Base-by-base conservation (phyloP, 1,140 invertebrate species). In the Spodoptera litura region DNA sequence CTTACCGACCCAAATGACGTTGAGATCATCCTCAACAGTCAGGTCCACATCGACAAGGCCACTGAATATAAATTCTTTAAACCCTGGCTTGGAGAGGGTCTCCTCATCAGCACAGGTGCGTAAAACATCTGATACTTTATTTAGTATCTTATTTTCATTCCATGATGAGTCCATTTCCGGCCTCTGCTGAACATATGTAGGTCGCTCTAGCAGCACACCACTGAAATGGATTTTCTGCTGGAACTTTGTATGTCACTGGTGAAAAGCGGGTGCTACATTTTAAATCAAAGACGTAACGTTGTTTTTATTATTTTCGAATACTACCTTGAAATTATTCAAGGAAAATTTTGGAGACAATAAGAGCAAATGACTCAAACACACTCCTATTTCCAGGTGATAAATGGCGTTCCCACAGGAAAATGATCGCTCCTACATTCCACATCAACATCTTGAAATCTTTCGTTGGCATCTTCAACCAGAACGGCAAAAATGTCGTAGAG, bases 341-440 rank as follows among this genome's bases (percentile, higher is more conserved):
- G 31, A 31, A 0, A 31, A 31, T 2, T 31, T 31, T 5, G 0
- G 31, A 38, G 6, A 44, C 6, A 44, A 44, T 44, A 8, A 44
- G 2, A 10, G 9, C 38, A 6, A 8, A 44, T 9, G 9, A 44
- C 38, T 44, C 38, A 44, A 2, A 44, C 3, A 44, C 0, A 44
- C 38, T 6, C 1, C 20, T 13, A 56, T 49, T 86, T 84, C 56
- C 61, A 93, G 97, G 98, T 25, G 96, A 96, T 55, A 98, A 98
- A 94, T 99, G 98, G 98, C 95, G 96, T 25, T 95, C 95, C 0
- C 96, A 98, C 83, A 95, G 98, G 13, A 99, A 98, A 94, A 96
- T 99, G 87, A 97, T 99, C 61, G 98, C 98, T 0, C 99, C 99
- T 0, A 97, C 98, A 1, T 99, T 99, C 93, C 98, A 99, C 91